Evolutionary conservation across 1,140 invertebrate genomes (phyloP), one percentile per base, ranked within the genome.

Genomic region (Acromyrmex heyeri): DNA sequence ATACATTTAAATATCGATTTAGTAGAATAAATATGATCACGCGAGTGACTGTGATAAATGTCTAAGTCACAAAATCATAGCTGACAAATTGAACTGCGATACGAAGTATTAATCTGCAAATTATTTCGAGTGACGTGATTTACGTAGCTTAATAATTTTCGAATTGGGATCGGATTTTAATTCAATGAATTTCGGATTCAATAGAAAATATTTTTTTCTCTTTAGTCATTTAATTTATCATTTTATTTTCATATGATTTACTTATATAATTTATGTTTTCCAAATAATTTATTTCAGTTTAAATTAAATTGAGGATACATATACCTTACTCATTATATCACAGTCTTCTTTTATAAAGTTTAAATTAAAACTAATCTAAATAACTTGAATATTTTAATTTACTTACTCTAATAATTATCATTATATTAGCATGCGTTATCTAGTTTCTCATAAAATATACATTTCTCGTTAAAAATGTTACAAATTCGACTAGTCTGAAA

Each of bases 351-450:
- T 27, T 72, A 64, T 18, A 14, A 24, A 73, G 12, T 21, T 53
- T 69, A 69, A 57, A 70, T 53, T 79, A 81, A 57, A 70, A 81
- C 2, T 44, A 38, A 38, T 38, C 34, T 59, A 70, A 30, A 67
- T 48, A 59, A 70, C 21, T 72, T 21, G 21, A 24, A 34, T 73
- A 48, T 48, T 24, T 82, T 59, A 82, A 82, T 48, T 61, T 83
- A 61, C 14, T 38, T 30, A 62, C 5, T n/a, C 30, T 83, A 73
- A 73, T 83, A 73, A 83, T 83, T 73, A 73, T 83, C 55, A 38
- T 82, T 57, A 50, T 27, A 34, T 14, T 61, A 48, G 27, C 38
- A 44, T n/a, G 34, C n/a, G n/a, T 64, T 78, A 78, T 50, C 44
- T 81, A 44, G 0, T 70, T 16, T 48, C 10, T 50, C 6, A 48